These are phyloP conservation scores for Catamblyrhynchus diadema DNA, from an alignment of 2,797 vertebrate species.

Conservation along the genomic window DNA sequence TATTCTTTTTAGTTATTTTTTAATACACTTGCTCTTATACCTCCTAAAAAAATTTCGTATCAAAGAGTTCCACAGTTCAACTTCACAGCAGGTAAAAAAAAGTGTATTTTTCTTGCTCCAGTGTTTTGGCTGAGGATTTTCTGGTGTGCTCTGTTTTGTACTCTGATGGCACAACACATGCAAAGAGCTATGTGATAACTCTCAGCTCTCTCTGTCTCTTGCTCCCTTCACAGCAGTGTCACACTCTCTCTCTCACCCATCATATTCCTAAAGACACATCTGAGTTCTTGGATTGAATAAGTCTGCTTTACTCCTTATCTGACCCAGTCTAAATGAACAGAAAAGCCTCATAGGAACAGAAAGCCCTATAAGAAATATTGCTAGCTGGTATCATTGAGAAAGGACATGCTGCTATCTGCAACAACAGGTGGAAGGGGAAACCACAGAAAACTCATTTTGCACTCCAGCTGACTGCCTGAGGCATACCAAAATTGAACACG, in stretches of 20 bases:
- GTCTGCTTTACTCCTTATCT: background rate
- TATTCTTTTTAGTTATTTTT: background rate
- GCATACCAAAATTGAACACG: conserved; percentile 14
- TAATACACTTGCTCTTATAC: background rate
- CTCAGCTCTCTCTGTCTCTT: background rate
- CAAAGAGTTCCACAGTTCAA: background rate
- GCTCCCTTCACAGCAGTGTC: background rate
- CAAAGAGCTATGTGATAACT: background rate
- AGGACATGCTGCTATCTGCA: background rate
- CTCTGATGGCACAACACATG: background rate
- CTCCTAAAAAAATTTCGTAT: background rate
- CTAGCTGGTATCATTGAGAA: background rate
- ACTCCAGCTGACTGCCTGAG: conserved; percentile 50
- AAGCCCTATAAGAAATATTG: background rate
- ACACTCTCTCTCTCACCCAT: background rate
- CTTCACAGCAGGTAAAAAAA: background rate
- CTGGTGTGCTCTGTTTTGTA: background rate
- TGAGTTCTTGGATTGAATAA: background rate
- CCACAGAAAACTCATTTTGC: conserved; percentile 2
- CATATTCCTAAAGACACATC: background rate
- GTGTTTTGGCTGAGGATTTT: background rate
- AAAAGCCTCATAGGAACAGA: background rate
- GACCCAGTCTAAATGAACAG: background rate
- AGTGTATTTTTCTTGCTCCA: background rate
- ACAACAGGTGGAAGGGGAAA: conserved; percentile 38